Evolutionary conservation across 2,888 invertebrate genomes (phyloP).

Genomic region (Ectropis crepuscularia): DNA sequence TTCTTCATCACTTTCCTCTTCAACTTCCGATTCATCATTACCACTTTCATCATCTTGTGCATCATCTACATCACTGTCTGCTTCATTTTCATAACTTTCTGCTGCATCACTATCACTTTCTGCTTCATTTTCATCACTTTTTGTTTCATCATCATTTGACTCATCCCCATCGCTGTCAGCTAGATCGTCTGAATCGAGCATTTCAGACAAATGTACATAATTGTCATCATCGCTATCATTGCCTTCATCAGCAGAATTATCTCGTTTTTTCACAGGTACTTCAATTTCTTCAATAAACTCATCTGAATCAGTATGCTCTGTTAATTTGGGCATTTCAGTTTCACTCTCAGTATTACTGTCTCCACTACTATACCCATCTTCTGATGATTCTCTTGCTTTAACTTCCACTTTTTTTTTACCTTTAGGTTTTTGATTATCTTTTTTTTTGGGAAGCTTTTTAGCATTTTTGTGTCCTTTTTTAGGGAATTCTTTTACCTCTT

Average conservation of each 20-base stretch:
- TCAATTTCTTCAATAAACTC: conserved; percentile 70
- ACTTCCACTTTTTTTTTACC: conserved; percentile 44
- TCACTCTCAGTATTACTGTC: conserved; percentile 40
- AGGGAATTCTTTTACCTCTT: conserved; percentile 43
- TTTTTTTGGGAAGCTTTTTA: conserved; percentile 4
- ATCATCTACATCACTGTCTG: conserved; percentile 33
- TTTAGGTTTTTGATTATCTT: too few relatives aligned
- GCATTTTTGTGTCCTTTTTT: conserved; percentile 33
- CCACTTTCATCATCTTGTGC: conserved; percentile 40
- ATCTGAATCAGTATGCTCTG: conserved; percentile 44
- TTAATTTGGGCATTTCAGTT: conserved; percentile 4
- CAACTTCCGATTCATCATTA: conserved; percentile 36
- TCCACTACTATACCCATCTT: conserved; percentile 73
- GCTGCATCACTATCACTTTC: conserved; percentile 45
- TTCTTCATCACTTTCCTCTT: conserved; percentile 39
- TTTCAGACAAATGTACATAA: conserved; percentile 72
- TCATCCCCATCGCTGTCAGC: conserved; percentile 57
- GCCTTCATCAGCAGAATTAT: conserved; percentile 63
- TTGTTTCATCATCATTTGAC: conserved; percentile 34
- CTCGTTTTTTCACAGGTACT: conserved; percentile 65
- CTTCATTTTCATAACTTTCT: conserved; percentile 39
- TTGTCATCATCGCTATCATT: conserved; percentile 72
- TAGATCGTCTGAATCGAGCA: conserved; percentile 69
- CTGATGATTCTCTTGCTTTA: conserved; percentile 65
- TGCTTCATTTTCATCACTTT: conserved; percentile 25